Base-by-base conservation (phyloP, 1,140 invertebrate species). In the Dryas iulia region DNA sequence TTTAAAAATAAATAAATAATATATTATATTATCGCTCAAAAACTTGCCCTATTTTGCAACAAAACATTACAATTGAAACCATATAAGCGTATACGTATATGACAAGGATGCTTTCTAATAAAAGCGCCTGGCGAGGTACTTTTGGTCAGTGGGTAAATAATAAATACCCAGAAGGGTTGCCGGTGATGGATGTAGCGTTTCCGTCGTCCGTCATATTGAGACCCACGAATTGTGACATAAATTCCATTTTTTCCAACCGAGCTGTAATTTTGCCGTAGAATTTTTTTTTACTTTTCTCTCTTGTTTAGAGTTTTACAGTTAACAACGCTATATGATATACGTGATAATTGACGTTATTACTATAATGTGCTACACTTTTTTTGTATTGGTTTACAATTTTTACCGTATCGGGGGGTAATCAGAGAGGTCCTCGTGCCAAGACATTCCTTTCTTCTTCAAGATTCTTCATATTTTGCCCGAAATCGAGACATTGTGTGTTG, bases 121-220 rank as follows among this genome's bases (percentile, higher is more conserved):
- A 65, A 65, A 58, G 54, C 14, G 30, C 65, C 26, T 23, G 25
- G 24, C 30, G 23, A 35, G 62, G 62, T 58, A 59, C 28, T 65
- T 33, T 70, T 65, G 68, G 68, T 70, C 62, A 70, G 61, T 62
- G 57, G 31, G 68, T 70, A 70, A 70, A 70, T 70, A 70, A 70
- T 70, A 70, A 70, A 70, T 65, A 60, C 68, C 30, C 61, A 59
- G 56, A 70, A 70, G 68, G 68, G 68, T 70, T 70, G 33, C 28
- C 68, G 14, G 28, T 65, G 68, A 70, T 70, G 61, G 68, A 70
- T 70, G 61, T 63, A 28, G 10, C 62, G 57, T 60, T 60, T 65
- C 68, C 68, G 68, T 65, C 68, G 56, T 65, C 68, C 61, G 59
- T 70, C 68, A 70, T 65, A 65, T 70, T 65, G 62, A 28, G 59